phyloP scores from a whole-genome alignment of 2,888 invertebrate genomes.

The Apamea epomidion region DNA sequence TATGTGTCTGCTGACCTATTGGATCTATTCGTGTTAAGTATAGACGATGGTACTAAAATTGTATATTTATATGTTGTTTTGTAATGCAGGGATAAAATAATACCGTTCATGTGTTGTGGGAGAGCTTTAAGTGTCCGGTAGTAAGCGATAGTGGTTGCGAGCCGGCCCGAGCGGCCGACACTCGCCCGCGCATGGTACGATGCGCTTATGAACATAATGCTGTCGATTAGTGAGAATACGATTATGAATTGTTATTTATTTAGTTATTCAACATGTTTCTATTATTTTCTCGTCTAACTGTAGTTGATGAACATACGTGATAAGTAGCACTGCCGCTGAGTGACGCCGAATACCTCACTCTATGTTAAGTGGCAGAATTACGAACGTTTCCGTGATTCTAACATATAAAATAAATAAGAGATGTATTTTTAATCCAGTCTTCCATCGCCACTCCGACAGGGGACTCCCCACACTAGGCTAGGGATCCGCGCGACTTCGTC shows the following conservation, averaged over 20 bases:
- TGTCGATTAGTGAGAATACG: conserved; percentile 66
- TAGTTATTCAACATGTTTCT: conserved; percentile 68
- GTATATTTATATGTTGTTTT: conserved; percentile 70
- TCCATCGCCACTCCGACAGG: conserved; percentile 74
- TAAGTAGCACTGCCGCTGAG: conserved; percentile 73
- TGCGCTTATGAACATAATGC: conserved; percentile 69
- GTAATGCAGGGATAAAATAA: conserved; percentile 73
- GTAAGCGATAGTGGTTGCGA: conserved; percentile 39
- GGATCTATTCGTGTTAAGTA: conserved; percentile 64
- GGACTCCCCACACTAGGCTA: conserved; percentile 65
- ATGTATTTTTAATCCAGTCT: conserved; percentile 79
- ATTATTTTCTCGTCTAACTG: conserved; percentile 59
- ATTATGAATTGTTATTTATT: conserved; percentile 73
- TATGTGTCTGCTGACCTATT: conserved; percentile 52
- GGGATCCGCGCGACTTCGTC: conserved; percentile 81
- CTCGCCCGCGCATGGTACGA: conserved; percentile 44
- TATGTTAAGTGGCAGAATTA: conserved; percentile 73
- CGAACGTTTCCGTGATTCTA: conserved; percentile 60
- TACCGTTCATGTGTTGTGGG: conserved; percentile 73
- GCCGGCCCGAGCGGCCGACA: conserved; percentile 17
- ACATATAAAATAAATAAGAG: conserved; percentile 64
- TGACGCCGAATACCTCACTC: conserved; percentile 75
- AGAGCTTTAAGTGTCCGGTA: conserved; percentile 72
- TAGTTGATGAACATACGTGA: conserved; percentile 49
- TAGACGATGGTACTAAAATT: conserved; percentile 69